Percentiles rank a stretch among this genome's conserved stretches.
phyloP scores from a whole-genome alignment of 2,888 invertebrate species.

The Apamea anceps region DNA sequence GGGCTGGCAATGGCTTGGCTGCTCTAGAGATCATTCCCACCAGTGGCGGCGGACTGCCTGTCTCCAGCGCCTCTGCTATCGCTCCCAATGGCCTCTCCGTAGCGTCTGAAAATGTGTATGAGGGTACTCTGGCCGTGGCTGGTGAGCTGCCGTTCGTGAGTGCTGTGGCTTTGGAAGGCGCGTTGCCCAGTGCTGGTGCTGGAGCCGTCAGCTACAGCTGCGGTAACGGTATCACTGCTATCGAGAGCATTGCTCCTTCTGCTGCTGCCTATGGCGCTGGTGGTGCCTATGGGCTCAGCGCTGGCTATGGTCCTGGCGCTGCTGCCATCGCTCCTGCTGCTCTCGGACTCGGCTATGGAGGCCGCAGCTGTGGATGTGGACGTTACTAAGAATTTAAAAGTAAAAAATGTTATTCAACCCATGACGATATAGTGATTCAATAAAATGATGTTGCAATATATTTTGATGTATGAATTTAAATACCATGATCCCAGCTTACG shows the following conservation, averaged over 20 bases:
- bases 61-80: constrained; percentile 48
- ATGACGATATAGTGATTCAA: background rate
- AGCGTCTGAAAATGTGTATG: too few species aligned
- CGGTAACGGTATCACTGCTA: too few species aligned
- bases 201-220: too few species aligned
- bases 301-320: constrained; percentile 17
- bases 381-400: background rate
- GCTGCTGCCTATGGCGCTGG: constrained; percentile 28
- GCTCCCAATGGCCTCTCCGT: constrained; percentile 53
- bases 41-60: constrained; percentile 49
- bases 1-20: constrained; percentile 25
- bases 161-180: too few species aligned
- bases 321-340: constrained; percentile 5
- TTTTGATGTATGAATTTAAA: too few species aligned
- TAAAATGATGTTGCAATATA: background rate
- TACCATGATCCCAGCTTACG: too few species aligned
- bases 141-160: too few species aligned
- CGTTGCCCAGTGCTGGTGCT: too few species aligned
- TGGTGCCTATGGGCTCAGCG: background rate
- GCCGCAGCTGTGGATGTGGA: constrained; percentile 37
- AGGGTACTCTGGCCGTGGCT: too few species aligned
- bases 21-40: constrained; percentile 50
- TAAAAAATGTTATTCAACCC: too few species aligned
- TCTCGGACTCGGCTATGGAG: constrained; percentile 16
- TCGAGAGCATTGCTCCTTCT: too few species aligned